Evolutionary conservation across 2,888 invertebrate genomes (phyloP), one percentile per base, ranked within the genome.

Genomic region (Prostheceraeus crozeri): DNA sequence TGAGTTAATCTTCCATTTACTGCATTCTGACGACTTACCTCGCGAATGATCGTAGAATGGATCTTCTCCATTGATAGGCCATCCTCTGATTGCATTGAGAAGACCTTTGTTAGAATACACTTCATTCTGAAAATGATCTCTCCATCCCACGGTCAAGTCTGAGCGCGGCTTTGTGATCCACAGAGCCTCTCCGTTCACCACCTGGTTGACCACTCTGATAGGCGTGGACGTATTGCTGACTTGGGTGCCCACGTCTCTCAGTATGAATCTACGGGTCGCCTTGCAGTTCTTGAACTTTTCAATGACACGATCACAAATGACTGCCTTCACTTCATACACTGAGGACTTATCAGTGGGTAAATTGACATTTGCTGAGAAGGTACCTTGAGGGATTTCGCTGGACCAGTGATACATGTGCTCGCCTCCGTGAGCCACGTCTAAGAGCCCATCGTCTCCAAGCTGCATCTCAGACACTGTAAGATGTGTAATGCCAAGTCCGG

Each of bases 361-460:
- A 40, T n/a, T n/a, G n/a, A n/a, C n/a, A n/a, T n/a, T n/a, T n/a
- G n/a, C n/a, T n/a, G n/a, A n/a, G n/a, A n/a, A n/a, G n/a, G n/a
- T n/a, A n/a, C n/a, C n/a, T n/a, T n/a, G n/a, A n/a, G n/a, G n/a
- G n/a, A n/a, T n/a, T n/a, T n/a, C n/a, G n/a, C n/a, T n/a, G n/a
- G n/a, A n/a, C n/a, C n/a, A n/a, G n/a, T n/a, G n/a, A n/a, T n/a
- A n/a, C n/a, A n/a, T n/a, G n/a, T n/a, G n/a, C n/a, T 48, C 14
- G 16, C 48, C 48, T 23, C 48, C 48, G 27, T 48, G 27, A 4
- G 48, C 48, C 19, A n/a, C n/a, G n/a, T n/a, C n/a, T n/a, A n/a
- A n/a, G n/a, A n/a, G 25, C 11, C 4, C 28, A 25, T 48, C 25
- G 23, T 30, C 48, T 30, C 25, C 28, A 23, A 4, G 27, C 11